Evolutionary conservation across 2,888 invertebrate genomes (phyloP), one percentile per base, ranked within the genome.

Genomic region (Nymphalis polychloros): DNA sequence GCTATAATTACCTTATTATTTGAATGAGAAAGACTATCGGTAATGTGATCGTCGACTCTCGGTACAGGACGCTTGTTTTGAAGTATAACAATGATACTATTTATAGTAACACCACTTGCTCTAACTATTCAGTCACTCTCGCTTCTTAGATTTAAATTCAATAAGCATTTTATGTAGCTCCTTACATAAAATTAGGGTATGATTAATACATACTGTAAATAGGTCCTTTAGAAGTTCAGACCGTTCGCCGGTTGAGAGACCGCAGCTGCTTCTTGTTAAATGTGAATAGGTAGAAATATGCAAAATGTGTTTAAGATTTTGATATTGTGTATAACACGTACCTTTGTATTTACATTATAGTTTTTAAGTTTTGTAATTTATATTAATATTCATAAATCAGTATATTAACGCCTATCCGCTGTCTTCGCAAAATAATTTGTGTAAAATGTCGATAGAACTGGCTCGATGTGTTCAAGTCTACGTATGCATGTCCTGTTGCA

Each of bases 231-330:
- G n/a, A n/a, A n/a, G n/a, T n/a, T 50, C 59, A 64, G 53, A 64
- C 20, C 59, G 49, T 35, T 57, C 57, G 23, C 16, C 49, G 48
- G 55, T 35, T 64, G 35, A 59, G 64, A 57, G 64, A 31, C 20
- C 35, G 64, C 59, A 64, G 64, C 64, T 64, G 59, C 20, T 64
- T 59, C 49, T 64, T 31, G 57, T 64, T 64, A 35, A 64, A 20
- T 49, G 48, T 46, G 27, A 31, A 31, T n/a, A 55, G 19, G 41
- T 13, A 41, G 2, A 41, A 41, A 27, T 27, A 31, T 4, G 13
- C 41, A 4, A 41, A 41, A 31, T 31, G 6, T 2, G 13, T 41
- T 41, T 13, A 41, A 41, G 13, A 4, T 41, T 41, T 41, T 13
- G 3, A 41, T 41, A 41, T 41, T 41, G 41, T 13, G 27, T 31